Evolutionary conservation across 2,888 invertebrate genomes (phyloP), one percentile per base, ranked within the genome.

Genomic region (Eilema caniola): DNA sequence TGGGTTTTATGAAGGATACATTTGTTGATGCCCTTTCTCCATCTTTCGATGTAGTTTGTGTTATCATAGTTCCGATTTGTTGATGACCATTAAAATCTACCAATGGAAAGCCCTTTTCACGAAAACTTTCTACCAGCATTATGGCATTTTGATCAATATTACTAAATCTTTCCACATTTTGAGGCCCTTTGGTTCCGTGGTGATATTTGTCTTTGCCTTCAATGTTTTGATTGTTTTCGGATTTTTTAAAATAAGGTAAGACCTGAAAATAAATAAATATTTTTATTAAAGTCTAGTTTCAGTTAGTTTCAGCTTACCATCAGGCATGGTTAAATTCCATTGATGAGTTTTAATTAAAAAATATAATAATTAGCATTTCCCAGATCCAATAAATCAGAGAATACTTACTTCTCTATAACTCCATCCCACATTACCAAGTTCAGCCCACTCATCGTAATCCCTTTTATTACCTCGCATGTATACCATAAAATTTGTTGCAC

Each of bases 381-480:
- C n/a, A n/a, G n/a, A 4, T 20, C 12, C 24, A 14, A 28, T 59
- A 28, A 24, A 28, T 25, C 0, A 57, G n/a, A 23, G 56, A 56
- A 69, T 73, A 80, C 74, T 77, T 89, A 95, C 96, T 67, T 96
- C 95, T 69, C 88, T 85, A 80, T 95, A 97, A 56, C 95, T 95
- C 97, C 97, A 97, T 41, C 96, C 96, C 65, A 91, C 82, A 82
- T 96, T 96, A 56, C 96, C 97, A 74, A 95, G 87, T 20, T 90
- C 89, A 7, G 96, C 96, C 97, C 97, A 97, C 71, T 95, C 93
- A 82, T 97, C 96, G 84, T 97, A 97, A 86, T 97, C 97, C 56
- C 92, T 87, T 69, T 94, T 96, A 83, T 96, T 96, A 57, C 96
- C 96, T 87, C 96, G 88, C 86, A 96, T 96, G 85, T 96, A 97